Base-by-base conservation (phyloP, 92 coral and sea anemone genomes). In the Epizoanthus illoricatus region DNA sequence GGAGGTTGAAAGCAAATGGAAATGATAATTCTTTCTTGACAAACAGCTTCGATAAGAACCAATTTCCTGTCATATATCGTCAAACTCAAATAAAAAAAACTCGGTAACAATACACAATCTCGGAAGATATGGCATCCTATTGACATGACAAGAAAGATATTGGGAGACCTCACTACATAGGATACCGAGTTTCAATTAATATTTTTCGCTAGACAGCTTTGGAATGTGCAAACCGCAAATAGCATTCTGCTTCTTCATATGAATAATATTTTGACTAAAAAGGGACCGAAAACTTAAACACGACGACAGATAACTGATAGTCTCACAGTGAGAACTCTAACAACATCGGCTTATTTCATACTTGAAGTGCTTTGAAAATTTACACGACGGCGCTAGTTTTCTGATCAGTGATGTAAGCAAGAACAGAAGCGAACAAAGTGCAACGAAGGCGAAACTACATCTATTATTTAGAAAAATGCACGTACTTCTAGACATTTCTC, bases 281-380 rank as follows among this genome's bases (percentile, higher is more conserved):
- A 71, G 59, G 42, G 60, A 36, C 76, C 33, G 76, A 71, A 43
- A 41, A 71, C 60, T n/a, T 71, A 47, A 71, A 71, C 7, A 71
- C 49, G 59, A 71, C 39, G 39, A 71, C 18, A 43, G 11, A 71
- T 10, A 49, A 28, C 76, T 3, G 33, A 47, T 47, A n/a, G 76
- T n/a, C 16, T 43, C 76, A 55, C 59, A 47, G 33, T 9, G 60
- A 19, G 76, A 28, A 57, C 24, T 12, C 76, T 7, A 40, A 19
- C 20, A 15, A 65, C 33, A 65, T 12, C 43, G 21, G 0, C 12
- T 2, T 9, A 65, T 65, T 65, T 28, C 40, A 42, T 1, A 43
- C 19, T 17, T 70, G 56, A 43, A 42, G 9, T 20, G 33, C 3
- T 42, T 70, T 42, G 56, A 18, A 70, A 52, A 70, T 9, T 28